Conservation (phyloP, 2,888 invertebrate species). For the Oscheius sp. region DNA sequence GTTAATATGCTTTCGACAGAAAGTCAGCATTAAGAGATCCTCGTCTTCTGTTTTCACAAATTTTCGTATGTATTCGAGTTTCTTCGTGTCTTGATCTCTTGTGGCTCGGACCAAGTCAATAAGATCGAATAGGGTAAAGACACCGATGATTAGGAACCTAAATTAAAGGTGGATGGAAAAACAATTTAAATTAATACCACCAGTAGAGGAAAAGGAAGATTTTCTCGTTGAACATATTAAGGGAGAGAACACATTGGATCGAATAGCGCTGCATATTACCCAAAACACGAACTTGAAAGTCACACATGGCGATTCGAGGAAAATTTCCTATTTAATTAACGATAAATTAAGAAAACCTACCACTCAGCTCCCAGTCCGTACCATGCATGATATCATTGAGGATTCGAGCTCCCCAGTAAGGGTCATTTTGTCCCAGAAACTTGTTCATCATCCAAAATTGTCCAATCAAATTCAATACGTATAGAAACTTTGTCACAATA, state of each 20-base stretch:
- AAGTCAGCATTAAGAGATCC: slow-evolving; percentile 42
- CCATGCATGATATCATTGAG: slow-evolving; percentile 62
- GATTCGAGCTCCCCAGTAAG: slow-evolving; percentile 62
- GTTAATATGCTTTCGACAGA: slow-evolving; percentile 44
- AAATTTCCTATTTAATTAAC: slow-evolving; percentile 53
- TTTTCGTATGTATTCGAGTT: slow-evolving; percentile 37
- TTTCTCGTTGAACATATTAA: slow-evolving; percentile 69
- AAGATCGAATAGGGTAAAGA: slow-evolving; percentile 46
- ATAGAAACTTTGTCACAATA: slow-evolving; percentile 63
- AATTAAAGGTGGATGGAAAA: neutral
- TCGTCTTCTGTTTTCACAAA: slow-evolving; percentile 44
- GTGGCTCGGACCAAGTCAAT: slow-evolving; percentile 41
- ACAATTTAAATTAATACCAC: slow-evolving; percentile 37
- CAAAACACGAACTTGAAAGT: slow-evolving; percentile 60
- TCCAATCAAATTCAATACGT: slow-evolving; percentile 61
- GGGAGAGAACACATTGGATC: slow-evolving; percentile 55
- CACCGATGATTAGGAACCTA: slow-evolving; percentile 43
- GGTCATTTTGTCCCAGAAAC: slow-evolving; percentile 61
- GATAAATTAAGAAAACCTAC: slow-evolving; percentile 2
- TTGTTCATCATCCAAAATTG: slow-evolving; percentile 67
- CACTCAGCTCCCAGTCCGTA: slow-evolving; percentile 65
- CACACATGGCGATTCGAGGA: slow-evolving; percentile 67
- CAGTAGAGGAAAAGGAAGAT: slow-evolving; percentile 66
- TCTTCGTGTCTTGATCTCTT: slow-evolving; percentile 23
- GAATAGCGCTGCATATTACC: slow-evolving; percentile 57